These are phyloP conservation scores for Apamea monoglypha DNA, from an alignment of 2,888 invertebrate genomes.

Conservation along the genomic window DNA sequence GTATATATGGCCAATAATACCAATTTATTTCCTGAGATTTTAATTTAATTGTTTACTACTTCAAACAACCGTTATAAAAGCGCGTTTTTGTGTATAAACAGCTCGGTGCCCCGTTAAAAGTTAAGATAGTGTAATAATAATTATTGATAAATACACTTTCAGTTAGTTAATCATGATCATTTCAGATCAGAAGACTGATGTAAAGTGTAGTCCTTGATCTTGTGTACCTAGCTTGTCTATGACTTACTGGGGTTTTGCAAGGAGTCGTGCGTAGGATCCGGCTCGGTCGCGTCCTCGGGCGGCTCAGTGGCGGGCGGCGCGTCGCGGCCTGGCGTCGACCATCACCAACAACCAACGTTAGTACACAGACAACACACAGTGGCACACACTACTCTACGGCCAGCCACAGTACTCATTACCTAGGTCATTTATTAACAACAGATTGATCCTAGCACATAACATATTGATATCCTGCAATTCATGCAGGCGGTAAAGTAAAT, in stretches of 20 bases:
- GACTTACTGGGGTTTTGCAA: conserved; percentile 78
- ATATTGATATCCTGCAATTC: conserved; percentile 15
- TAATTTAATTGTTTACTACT: no score
- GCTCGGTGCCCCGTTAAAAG: no score
- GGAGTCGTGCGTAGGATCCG: conserved; percentile 71
- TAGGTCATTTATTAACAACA: conserved; percentile 32
- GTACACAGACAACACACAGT: conserved; percentile 77
- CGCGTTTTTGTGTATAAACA: no score
- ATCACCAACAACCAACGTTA: conserved; percentile 80
- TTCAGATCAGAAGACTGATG: conserved; percentile 4
- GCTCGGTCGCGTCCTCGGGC: conserved; percentile 69
- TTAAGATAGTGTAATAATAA: background rate
- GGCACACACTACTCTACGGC: conserved; percentile 59
- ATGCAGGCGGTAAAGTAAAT: conserved; percentile 10
- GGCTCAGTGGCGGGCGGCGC: conserved; percentile 75
- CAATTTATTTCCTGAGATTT: no score
- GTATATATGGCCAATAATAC: no score
- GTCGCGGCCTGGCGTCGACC: conserved; percentile 76
- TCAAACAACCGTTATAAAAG: no score
- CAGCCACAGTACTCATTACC: conserved; percentile 39
- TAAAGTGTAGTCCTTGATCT: conserved; percentile 25
- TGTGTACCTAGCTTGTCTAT: conserved; percentile 51
- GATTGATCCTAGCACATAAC: conserved; percentile 22
- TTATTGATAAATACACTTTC: conserved; percentile 22
- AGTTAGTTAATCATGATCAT: conserved; percentile 13